These are phyloP conservation scores for Amorpha juglandis DNA, from an alignment of 2,888 invertebrate species.

Conservation along the genomic window DNA sequence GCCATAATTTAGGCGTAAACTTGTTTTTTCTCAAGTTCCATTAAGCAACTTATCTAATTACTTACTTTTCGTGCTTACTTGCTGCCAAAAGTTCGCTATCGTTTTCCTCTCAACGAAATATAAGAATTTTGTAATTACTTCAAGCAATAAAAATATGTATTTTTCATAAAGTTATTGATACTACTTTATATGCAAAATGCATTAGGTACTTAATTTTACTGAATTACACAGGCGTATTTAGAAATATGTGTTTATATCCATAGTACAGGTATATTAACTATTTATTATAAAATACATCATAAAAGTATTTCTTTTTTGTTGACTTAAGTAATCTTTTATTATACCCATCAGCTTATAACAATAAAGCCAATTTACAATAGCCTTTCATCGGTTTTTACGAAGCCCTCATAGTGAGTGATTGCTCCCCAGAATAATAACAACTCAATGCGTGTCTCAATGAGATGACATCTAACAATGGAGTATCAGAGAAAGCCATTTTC, in stretches of 20 bases:
- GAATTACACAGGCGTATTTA: no score
- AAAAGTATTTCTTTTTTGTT: neutral
- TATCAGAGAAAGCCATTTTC: slow-evolving; percentile 73
- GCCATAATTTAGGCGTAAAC: slow-evolving; percentile 9
- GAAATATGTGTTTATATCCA: no score
- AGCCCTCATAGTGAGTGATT: slow-evolving; percentile 27
- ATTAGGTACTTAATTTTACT: neutral
- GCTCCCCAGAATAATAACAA: slow-evolving; percentile 43
- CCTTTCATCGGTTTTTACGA: slow-evolving; percentile 18
- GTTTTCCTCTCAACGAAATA: slow-evolving; percentile 41
- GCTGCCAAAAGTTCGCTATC: slow-evolving; percentile 43
- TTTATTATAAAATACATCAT: neutral
- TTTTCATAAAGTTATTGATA: slow-evolving; percentile 33
- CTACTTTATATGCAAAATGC: no score
- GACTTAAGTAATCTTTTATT: neutral
- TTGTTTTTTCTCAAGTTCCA: slow-evolving; percentile 29
- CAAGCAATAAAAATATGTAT: slow-evolving; percentile 34
- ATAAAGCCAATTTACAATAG: slow-evolving; percentile 20
- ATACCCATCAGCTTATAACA: slow-evolving; percentile 13
- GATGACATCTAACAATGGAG: slow-evolving; percentile 59
- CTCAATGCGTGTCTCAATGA: slow-evolving; percentile 52
- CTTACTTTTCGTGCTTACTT: slow-evolving; percentile 40
- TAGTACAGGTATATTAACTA: no score
- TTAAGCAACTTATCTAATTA: slow-evolving; percentile 40
- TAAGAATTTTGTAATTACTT: slow-evolving; percentile 45